Conservation (phyloP, 2,888 invertebrate species). For the Pogonocherus hispidulus region DNA sequence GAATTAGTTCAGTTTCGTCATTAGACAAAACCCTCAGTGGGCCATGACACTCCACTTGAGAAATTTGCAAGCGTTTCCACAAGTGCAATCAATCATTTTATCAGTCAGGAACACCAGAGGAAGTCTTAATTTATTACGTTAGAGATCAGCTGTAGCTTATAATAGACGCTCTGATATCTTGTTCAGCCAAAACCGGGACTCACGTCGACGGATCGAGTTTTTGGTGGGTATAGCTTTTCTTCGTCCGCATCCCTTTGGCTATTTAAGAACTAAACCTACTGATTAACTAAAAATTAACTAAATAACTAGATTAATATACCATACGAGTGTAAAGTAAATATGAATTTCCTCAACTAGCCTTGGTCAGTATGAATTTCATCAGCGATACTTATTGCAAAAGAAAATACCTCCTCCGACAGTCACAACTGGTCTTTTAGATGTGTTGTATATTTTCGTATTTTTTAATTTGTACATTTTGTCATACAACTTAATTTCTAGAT, state of each 20-base stretch:
- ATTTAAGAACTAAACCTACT: background rate
- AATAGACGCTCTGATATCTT: constrained; percentile 43
- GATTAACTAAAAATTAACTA: no score
- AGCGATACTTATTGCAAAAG: no score
- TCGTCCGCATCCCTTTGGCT: constrained; percentile 5
- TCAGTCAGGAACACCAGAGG: constrained; percentile 50
- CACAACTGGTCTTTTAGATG: no score
- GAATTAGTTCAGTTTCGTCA: constrained; percentile 30
- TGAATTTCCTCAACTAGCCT: no score
- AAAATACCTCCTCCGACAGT: no score
- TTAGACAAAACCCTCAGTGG: constrained; percentile 22
- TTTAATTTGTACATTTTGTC: no score
- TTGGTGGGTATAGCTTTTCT: constrained; percentile 29
- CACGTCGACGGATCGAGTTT: constrained; percentile 38
- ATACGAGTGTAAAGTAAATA: no score
- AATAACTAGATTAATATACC: no score
- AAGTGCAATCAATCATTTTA: constrained; percentile 53
- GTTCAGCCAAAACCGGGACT: constrained; percentile 45
- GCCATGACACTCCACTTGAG: constrained; percentile 29
- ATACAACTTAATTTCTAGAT: no score
- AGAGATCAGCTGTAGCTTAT: constrained; percentile 51
- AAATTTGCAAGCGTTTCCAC: constrained; percentile 44
- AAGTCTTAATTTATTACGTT: constrained; percentile 57
- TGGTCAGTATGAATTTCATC: no score
- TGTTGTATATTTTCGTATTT: no score